phyloP scores from a whole-genome alignment of 2,888 invertebrate genomes.

The Mythimna vitellina region DNA sequence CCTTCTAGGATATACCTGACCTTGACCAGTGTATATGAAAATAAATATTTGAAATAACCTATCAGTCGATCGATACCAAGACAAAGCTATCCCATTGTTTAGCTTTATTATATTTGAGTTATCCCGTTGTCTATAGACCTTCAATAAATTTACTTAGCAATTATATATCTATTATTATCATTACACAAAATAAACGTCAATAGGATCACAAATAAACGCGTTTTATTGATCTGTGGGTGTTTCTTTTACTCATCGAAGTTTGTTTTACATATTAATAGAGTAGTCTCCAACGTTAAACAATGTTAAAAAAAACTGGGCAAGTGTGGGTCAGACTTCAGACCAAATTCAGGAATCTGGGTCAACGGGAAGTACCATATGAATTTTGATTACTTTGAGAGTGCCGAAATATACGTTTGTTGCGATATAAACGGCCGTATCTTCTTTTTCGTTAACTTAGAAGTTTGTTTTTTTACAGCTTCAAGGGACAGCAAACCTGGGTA shows the following conservation, averaged over 20 bases:
- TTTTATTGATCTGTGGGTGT: not conserved
- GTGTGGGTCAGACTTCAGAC: too few species aligned
- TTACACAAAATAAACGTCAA: conserved; percentile 14
- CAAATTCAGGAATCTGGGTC: too few species aligned
- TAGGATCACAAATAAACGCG: not conserved
- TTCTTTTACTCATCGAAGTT: not conserved
- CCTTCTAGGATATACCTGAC: too few species aligned
- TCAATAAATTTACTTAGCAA: conserved; percentile 33
- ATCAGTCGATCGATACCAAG: conserved; percentile 29
- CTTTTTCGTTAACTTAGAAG: too few species aligned
- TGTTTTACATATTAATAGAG: not conserved
- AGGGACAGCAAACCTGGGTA: too few species aligned
- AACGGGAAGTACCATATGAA: too few species aligned
- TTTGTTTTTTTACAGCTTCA: too few species aligned
- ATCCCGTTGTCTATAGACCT: not conserved
- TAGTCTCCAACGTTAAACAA: not conserved
- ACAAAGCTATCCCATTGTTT: conserved; percentile 7
- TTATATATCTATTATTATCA: conserved; percentile 7
- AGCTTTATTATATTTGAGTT: too few species aligned
- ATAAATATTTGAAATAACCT: conserved; percentile 28
- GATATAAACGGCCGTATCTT: too few species aligned
- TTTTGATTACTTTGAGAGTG: too few species aligned
- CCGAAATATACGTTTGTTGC: too few species aligned
- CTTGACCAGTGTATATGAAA: conserved; percentile 1
- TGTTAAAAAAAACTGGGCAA: too few species aligned